phyloP scores from a whole-genome alignment of 1,140 invertebrate species.

The Gonatopus flavifemur region DNA sequence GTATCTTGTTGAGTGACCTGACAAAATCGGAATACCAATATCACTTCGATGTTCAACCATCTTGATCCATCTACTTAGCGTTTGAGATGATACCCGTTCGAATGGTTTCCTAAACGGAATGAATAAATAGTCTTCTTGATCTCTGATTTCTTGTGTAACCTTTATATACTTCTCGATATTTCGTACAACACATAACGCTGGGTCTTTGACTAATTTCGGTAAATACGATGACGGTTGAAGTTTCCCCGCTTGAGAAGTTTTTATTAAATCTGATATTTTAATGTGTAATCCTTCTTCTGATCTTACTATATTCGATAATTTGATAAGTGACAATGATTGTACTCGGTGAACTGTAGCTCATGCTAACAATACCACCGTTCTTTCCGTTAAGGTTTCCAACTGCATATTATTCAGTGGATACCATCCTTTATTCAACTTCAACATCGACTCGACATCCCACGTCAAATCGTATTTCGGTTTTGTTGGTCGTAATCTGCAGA shows the following conservation, averaged over 20 bases:
- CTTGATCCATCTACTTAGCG: neutral
- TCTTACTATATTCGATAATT: conserved; percentile 8
- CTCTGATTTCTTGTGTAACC: neutral
- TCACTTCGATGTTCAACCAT: neutral
- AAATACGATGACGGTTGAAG: conserved; percentile 7
- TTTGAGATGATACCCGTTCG: neutral
- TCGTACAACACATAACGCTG: neutral
- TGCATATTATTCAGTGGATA: conserved; percentile 8
- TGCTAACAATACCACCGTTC: conserved; percentile 24
- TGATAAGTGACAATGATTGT: conserved; percentile 26
- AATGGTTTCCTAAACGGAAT: neutral
- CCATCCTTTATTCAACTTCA: conserved; percentile 25
- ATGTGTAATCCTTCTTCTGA: neutral
- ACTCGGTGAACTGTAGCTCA: conserved; percentile 24
- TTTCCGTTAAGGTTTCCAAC: conserved; percentile 20
- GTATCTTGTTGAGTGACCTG: neutral
- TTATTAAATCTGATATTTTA: neutral
- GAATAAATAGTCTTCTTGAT: neutral
- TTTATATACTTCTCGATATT: neutral
- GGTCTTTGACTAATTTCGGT: too few species aligned
- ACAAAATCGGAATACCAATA: neutral
- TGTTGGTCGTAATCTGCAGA: conserved; percentile 23
- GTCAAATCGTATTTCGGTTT: conserved; percentile 32
- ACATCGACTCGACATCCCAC: conserved; percentile 34
- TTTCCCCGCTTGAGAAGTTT: neutral